Conservation (phyloP, 2,797 vertebrate species). For the Hemibagrus guttatus region DNA sequence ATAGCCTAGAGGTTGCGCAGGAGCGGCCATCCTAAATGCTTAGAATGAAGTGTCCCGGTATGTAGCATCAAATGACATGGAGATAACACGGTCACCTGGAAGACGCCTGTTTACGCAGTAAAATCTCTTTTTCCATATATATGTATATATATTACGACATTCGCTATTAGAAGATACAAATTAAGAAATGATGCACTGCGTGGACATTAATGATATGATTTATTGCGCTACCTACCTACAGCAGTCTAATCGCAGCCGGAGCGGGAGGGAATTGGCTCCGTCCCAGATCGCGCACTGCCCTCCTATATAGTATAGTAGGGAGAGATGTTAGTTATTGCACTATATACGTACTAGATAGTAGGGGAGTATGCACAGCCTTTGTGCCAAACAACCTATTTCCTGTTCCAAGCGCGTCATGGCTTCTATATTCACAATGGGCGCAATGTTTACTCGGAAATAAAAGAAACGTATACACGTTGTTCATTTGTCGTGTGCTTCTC, state of each 20-base stretch:
- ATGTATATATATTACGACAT: too few species aligned
- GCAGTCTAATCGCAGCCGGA: neutral
- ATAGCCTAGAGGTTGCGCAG: conserved; percentile 1
- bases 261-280: neutral
- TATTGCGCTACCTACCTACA: conserved; percentile 24
- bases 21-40: conserved; percentile 29
- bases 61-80: conserved; percentile 39
- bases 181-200: neutral
- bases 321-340: too few species aligned
- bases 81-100: conserved; percentile 26
- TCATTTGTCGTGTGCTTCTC: neutral
- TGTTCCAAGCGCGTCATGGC: neutral
- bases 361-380: conserved; percentile 6
- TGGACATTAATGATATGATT: neutral
- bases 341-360: neutral
- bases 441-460: conserved; percentile 3
- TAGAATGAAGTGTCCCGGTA: conserved; percentile 43
- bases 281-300: conserved; percentile 2
- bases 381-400: conserved; percentile 12
- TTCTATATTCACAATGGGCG: neutral
- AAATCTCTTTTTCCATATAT: neutral
- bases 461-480: neutral
- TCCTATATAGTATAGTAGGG: neutral
- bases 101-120: conserved; percentile 16
- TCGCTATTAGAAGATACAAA: neutral